phyloP scores from a whole-genome alignment of 2,888 invertebrate genomes.

The Sialis fuliginosa region DNA sequence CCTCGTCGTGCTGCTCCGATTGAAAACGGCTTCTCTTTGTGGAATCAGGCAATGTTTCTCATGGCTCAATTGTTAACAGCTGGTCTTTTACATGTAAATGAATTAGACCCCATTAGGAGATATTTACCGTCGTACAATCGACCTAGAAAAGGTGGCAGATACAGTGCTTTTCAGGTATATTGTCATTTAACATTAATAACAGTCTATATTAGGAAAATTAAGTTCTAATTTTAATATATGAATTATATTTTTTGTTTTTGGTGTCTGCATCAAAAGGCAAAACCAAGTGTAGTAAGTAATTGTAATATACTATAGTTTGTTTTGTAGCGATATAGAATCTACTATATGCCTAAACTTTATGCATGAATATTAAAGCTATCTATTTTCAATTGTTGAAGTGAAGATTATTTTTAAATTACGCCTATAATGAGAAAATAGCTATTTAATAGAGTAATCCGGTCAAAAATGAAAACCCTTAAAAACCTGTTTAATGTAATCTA shows the following conservation, averaged over 20 bases:
- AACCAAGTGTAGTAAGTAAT: conserved; percentile 6
- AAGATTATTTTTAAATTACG: too few relatives aligned
- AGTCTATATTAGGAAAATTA: neutral
- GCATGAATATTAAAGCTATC: too few relatives aligned
- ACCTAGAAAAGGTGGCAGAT: conserved; percentile 77
- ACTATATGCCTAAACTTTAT: too few relatives aligned
- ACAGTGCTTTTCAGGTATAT: conserved; percentile 91
- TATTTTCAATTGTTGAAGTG: too few relatives aligned
- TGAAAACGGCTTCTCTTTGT: conserved; percentile 57
- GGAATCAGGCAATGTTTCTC: conserved; percentile 94
- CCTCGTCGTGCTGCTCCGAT: conserved; percentile 18
- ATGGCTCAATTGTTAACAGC: conserved; percentile 83
- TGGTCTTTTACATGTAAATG: conserved; percentile 79
- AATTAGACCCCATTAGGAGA: conserved; percentile 86
- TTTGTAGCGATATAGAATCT: too few relatives aligned
- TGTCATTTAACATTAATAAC: neutral
- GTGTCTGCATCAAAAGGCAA: conserved; percentile 4
- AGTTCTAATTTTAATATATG: neutral
- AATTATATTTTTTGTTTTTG: conserved; percentile 4
- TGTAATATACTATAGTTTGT: neutral
- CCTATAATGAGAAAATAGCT: too few relatives aligned
- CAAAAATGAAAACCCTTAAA: too few relatives aligned
- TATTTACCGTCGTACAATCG: conserved; percentile 92
- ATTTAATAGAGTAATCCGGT: too few relatives aligned
- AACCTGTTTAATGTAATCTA: too few relatives aligned